Conservation (phyloP, 2,113 vertebrate genomes). For the Glareola pratincola region DNA sequence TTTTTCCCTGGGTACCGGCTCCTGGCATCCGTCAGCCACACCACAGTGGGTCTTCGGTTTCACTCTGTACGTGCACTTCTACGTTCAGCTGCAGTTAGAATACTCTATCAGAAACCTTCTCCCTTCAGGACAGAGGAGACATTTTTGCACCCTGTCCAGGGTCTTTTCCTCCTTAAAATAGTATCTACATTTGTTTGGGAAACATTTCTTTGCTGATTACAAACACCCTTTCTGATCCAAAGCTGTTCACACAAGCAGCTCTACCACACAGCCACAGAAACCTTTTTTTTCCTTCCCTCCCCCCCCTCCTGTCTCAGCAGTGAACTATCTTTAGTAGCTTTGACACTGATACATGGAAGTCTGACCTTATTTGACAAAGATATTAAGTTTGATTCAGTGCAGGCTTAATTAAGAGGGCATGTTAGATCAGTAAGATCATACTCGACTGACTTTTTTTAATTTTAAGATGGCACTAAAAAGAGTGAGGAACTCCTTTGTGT, state of each 20-base stretch:
- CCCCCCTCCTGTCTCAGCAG: not conserved
- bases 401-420: constrained; percentile 19
- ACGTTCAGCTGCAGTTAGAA: not conserved
- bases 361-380: constrained; percentile 32
- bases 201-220: not conserved
- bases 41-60: accelerated
- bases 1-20: accelerated
- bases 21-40: not conserved
- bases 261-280: not conserved
- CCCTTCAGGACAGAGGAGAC: not conserved
- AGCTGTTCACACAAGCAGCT: not conserved
- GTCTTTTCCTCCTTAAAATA: not conserved
- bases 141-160: not conserved
- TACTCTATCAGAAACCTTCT: not conserved
- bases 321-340: constrained; percentile 7
- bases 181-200: not conserved
- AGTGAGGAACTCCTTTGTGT: not conserved
- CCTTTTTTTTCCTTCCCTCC: not conserved
- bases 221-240: not conserved
- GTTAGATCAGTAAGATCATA: not conserved
- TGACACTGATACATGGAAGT: constrained; percentile 53
- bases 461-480: not conserved
- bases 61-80: not conserved
- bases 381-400: constrained; percentile 44
- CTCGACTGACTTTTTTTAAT: not conserved